A percentile compares a stretch with the other conserved stretches of the same genome.
Conservation (phyloP, 2,888 invertebrate species). For the Pimpla rufipes region DNA sequence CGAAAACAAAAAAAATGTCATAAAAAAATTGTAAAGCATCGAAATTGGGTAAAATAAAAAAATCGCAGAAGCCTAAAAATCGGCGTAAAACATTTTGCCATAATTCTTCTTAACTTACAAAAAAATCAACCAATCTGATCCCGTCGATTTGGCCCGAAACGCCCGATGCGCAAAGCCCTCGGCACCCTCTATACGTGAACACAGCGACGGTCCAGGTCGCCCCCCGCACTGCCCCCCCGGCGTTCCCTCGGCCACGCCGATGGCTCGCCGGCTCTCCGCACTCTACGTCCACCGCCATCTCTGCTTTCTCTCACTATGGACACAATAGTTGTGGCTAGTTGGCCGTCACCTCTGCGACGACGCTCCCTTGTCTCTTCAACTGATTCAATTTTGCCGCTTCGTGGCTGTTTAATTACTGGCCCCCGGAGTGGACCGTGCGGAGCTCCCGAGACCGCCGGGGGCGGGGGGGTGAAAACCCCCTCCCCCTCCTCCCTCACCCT, state of each 20-base stretch:
- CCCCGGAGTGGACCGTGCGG: constrained; percentile 81
- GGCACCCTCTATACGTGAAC: background rate
- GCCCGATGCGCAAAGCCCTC: no score
- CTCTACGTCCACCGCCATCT: constrained; percentile 39
- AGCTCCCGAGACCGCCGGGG: constrained; percentile 65
- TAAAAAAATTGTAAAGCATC: no score
- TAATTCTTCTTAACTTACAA: no score
- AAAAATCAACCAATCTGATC: background rate
- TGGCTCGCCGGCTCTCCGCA: constrained; percentile 51
- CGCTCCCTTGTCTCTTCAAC: constrained; percentile 85
- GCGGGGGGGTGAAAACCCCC: no score
- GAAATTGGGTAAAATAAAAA: no score
- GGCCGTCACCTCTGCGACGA: constrained; percentile 85
- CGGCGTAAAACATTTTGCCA: no score
- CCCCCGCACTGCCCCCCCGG: constrained; percentile 32
- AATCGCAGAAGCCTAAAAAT: no score
- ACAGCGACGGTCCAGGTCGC: constrained; percentile 18
- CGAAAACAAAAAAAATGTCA: no score
- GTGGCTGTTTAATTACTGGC: constrained; percentile 85
- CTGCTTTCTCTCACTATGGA: constrained; percentile 77
- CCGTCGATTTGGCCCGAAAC: background rate
- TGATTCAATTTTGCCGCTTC: constrained; percentile 85
- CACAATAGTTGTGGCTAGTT: constrained; percentile 84
- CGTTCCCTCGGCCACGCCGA: constrained; percentile 54
- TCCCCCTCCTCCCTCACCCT: no score